Conservation (phyloP, 2,888 invertebrate genomes). For the Catotricha subobsoleta region DNA sequence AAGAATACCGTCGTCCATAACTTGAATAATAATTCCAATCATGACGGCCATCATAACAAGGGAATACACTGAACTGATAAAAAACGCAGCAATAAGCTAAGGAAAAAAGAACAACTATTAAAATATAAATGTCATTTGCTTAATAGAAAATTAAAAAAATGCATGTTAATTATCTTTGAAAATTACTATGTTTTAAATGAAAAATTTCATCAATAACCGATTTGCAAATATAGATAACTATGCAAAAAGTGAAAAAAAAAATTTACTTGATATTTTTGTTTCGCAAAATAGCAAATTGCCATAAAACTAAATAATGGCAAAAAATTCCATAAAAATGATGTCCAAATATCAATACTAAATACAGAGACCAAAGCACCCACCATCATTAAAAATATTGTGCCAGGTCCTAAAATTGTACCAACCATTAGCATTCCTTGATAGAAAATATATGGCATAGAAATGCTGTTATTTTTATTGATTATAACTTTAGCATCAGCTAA, state of each 20-base stretch:
- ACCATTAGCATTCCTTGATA: slow-evolving; percentile 57
- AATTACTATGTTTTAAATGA: too few species aligned
- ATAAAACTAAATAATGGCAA: slow-evolving; percentile 49
- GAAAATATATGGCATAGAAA: slow-evolving; percentile 59
- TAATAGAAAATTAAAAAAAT: too few species aligned
- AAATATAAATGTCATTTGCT: neutral
- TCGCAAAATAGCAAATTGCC: slow-evolving; percentile 41
- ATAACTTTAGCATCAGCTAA: slow-evolving; percentile 60
- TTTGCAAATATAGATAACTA: too few species aligned
- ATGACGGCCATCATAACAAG: slow-evolving; percentile 77
- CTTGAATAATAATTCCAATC: slow-evolving; percentile 61
- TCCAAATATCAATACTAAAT: slow-evolving; percentile 50
- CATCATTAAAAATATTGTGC: slow-evolving; percentile 60
- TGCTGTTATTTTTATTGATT: slow-evolving; percentile 70
- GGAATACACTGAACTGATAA: slow-evolving; percentile 60
- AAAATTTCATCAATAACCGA: too few species aligned
- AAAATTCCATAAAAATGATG: slow-evolving; percentile 45
- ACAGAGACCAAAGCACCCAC: slow-evolving; percentile 60
- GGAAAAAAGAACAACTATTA: neutral
- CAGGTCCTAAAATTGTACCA: slow-evolving; percentile 52
- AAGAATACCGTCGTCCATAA: slow-evolving; percentile 56
- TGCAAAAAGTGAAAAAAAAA: too few species aligned
- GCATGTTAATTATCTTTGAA: too few species aligned
- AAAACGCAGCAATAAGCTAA: slow-evolving; percentile 51
- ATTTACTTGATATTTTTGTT: slow-evolving; percentile 43